Evolutionary conservation across 2,797 vertebrate genomes (phyloP), one percentile per base, ranked within the genome.

Genomic region (Hafferia zeledoni): DNA sequence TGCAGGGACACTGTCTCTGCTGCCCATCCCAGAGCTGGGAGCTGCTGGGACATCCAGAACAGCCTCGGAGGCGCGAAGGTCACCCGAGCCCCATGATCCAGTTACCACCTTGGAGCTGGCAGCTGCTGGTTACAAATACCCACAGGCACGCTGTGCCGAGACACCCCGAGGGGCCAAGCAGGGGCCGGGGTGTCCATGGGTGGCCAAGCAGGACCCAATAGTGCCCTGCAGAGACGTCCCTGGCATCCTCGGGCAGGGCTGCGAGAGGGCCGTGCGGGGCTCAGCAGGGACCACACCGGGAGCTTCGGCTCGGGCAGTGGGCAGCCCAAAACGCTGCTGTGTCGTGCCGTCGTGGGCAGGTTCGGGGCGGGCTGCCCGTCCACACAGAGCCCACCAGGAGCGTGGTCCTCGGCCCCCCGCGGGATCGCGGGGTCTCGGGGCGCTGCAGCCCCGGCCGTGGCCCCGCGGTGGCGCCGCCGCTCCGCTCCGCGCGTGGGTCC

Each of bases 391-490:
- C 22, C 53, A 3, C 17, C 39, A 3, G 53, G 30, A 30, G 19
- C 0, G 31, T 33, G 24, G 6, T 35, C 2, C 49, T 10, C 11
- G 56, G 56, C 20, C 33, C 19, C 61, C 11, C 31, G 44, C 17
- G 13, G 27, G 22, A 5, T 3, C 37, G 47, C 30, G 43, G 24
- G 55, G 41, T 31, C 75, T 31, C 52, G 68, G 68, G 11, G 33
- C 11, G 27, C 78, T 95, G 94, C 94, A 91, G 85, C 35, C 85
- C 91, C 94, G 63, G 23, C 13, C 68, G 44, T 9, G 44, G 77
- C 91, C 94, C 85, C 91, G 71, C 63, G 94, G 72, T 50, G 94
- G 94, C 91, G 94, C 94, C 50, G n/a, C n/a, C 25, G 87, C 65
- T 93, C 83, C 93, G 77, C 65, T 43, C 15, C 77, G 67, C 24